A percentile compares a stretch with the other conserved stretches of the same genome.
These are phyloP conservation scores for Murina feae DNA, from an alignment of 2,113 vertebrate species.

Conservation along the genomic window DNA sequence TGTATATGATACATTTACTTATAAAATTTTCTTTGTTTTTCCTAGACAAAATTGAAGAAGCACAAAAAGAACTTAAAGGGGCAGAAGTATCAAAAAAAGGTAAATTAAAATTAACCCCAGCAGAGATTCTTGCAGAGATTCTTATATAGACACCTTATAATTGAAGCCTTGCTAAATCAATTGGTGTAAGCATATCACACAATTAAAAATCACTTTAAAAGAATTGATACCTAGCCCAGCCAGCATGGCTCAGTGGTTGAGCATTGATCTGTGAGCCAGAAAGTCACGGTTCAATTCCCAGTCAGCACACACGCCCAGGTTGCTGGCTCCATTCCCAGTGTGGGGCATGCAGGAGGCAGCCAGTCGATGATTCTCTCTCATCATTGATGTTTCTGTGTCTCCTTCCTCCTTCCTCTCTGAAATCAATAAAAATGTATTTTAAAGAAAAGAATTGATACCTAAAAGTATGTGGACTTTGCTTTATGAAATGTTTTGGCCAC, in stretches of 20 bases:
- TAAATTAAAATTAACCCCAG: constrained; percentile 71
- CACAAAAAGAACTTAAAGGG: constrained; percentile 96
- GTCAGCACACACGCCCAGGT: too few relatives aligned
- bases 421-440: too few relatives aligned
- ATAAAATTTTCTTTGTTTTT: constrained; percentile 44
- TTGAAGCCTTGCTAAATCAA: not conserved
- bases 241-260: too few relatives aligned
- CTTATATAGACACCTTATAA: not conserved
- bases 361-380: too few relatives aligned
- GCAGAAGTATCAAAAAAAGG: constrained; percentile 93
- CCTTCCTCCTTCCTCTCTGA: too few relatives aligned
- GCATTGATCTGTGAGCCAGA: too few relatives aligned
- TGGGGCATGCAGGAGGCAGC: too few relatives aligned
- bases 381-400: too few relatives aligned
- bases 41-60: constrained; percentile 99
- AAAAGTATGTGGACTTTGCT: not conserved
- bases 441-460: not conserved
- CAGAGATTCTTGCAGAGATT: not conserved
- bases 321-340: too few relatives aligned
- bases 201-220: not conserved
- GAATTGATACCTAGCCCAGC: not conserved
- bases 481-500: not conserved
- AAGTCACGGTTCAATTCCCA: too few relatives aligned
- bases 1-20: not conserved
- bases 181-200: not conserved